Evolutionary conservation across 2,888 invertebrate genomes (phyloP), one percentile per base, ranked within the genome.

Genomic region (Panopea generosa): DNA sequence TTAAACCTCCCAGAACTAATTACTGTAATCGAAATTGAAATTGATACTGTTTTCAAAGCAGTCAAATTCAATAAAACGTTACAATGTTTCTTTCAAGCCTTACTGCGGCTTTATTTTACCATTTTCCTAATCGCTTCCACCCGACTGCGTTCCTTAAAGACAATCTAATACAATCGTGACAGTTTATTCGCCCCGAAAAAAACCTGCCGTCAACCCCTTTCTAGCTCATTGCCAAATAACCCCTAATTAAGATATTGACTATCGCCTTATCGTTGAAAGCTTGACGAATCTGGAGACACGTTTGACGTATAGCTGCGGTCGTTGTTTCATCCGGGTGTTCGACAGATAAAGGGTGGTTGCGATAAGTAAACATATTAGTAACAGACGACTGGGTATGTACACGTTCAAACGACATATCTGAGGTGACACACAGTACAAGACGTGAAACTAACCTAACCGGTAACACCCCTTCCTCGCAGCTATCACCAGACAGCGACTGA

Each of bases 181-280:
- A 26, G 50, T 20, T 24, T 24, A 16, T 27, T 26, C 27, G 53
- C 29, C 26, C 16, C 6, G 16, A 20, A 43, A 40, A 20, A 60
- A 60, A 38, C 66, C 24, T 49, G 45, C 45, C 29, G 18, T 29
- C 72, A 65, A 61, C 29, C 72, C 72, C 72, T 45, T 55, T 27
- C 61, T 60, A 67, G 43, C 70, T 61, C 60, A 56, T 18, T 61
- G 65, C 27, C 50, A 76, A 70, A 76, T 70, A 78, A 43, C 73
- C 73, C 57, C 45, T 70, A 70, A 74, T 73, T 78, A 74, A 77
- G 65, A 53, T 72, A 77, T 73, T 55, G 49, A 55, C 20, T 73
- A 68, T 72, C 73, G 56, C 29, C 53, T 63, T 57, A 70, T 61
- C 72, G 47, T 22, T 53, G 16, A 40, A 52, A 24, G 29, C n/a